phyloP scores from a whole-genome alignment of 1,140 invertebrate species.

The Probaryconus sp. region DNA sequence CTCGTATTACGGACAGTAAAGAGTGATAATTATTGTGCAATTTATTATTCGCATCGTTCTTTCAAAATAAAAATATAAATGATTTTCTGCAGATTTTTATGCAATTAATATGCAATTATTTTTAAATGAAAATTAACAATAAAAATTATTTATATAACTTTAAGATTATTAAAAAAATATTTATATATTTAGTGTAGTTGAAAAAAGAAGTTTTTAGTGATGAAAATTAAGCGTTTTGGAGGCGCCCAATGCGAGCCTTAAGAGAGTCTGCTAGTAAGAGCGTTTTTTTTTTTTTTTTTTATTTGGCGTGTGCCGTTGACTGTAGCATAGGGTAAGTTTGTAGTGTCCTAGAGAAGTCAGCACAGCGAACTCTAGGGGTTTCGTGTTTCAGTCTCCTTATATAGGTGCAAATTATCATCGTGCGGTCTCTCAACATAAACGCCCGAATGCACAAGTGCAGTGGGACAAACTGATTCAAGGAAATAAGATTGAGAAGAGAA shows the following conservation, averaged over 20 bases:
- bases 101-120: no score
- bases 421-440: slow-evolving; percentile 73
- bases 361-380: slow-evolving; percentile 69
- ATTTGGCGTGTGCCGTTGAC: slow-evolving; percentile 46
- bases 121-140: no score
- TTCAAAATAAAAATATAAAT: no score
- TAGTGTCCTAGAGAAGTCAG: slow-evolving; percentile 75
- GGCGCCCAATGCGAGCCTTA: slow-evolving; percentile 16
- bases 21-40: no score
- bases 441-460: slow-evolving; percentile 68
- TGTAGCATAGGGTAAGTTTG: slow-evolving; percentile 60
- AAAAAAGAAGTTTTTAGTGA: slow-evolving; percentile 11
- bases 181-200: no score
- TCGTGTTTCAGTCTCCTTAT: slow-evolving; percentile 71
- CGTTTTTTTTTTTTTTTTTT: slow-evolving; percentile 58
- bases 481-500: slow-evolving; percentile 15
- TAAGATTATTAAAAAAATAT: no score
- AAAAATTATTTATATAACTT: no score
- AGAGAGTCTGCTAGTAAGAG: slow-evolving; percentile 33
- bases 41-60: no score
- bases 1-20: no score
- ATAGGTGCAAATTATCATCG: slow-evolving; percentile 76
- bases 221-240: slow-evolving; percentile 28
- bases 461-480: slow-evolving; percentile 50
- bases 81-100: no score